Evolutionary conservation across 1,140 invertebrate genomes (phyloP).

Genomic region (Scaptomyza hsui): DNA sequence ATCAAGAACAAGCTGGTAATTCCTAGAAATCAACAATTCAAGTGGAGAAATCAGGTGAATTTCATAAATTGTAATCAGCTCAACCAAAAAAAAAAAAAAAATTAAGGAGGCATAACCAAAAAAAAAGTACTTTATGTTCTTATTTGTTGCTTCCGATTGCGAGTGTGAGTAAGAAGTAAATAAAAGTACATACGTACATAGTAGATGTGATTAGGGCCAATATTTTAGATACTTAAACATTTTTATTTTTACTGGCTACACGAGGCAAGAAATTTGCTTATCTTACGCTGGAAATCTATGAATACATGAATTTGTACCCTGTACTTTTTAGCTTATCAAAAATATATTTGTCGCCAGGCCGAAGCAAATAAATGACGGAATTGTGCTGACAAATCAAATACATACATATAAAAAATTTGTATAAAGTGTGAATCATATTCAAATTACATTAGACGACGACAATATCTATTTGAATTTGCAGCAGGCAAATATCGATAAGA

Average conservation of each 20-base stretch:
- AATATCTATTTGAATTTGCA: constrained; percentile 1
- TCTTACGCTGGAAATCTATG: constrained; percentile 52
- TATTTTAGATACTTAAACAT: constrained; percentile 7
- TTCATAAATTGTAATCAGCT: constrained; percentile 70
- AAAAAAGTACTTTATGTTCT: no score
- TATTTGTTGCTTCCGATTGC: constrained; percentile 48
- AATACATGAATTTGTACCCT: not conserved
- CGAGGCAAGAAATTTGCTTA: constrained; percentile 43
- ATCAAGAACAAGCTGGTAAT: constrained; percentile 3
- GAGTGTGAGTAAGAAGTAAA: not conserved
- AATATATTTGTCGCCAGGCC: constrained; percentile 2
- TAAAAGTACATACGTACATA: not conserved
- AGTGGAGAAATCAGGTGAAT: constrained; percentile 69
- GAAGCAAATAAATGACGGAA: constrained; percentile 14
- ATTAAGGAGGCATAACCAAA: not conserved
- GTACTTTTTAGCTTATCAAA: constrained; percentile 24
- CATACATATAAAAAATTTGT: no score
- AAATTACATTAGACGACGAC: constrained; percentile 17
- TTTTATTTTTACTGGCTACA: not conserved
- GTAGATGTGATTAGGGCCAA: constrained; percentile 13
- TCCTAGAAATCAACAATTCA: constrained; percentile 36
- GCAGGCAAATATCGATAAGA: constrained; percentile 22
- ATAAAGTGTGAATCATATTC: constrained; percentile 49
- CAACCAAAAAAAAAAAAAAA: constrained; percentile 17
- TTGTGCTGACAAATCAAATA: constrained; percentile 33